Evolutionary conservation across 2,888 invertebrate genomes (phyloP).

Genomic region (Apamea crenata): DNA sequence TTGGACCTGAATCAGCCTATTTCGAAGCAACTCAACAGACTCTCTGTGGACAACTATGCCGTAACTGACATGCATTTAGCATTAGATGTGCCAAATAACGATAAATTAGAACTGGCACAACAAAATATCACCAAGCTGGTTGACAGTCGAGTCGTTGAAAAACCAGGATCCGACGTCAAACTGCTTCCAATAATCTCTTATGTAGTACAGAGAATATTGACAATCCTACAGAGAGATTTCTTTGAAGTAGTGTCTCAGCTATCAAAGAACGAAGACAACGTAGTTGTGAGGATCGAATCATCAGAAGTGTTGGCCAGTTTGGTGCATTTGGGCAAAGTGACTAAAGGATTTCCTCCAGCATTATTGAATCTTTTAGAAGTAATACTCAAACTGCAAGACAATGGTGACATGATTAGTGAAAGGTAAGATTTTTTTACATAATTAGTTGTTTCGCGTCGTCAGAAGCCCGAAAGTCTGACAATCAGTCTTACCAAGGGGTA

Average conservation of each 20-base stretch:
- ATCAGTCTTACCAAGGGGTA: not conserved
- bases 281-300: conserved; percentile 41
- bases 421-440: conserved; percentile 75
- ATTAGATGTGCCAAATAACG: conserved; percentile 77
- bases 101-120: conserved; percentile 69
- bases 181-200: conserved; percentile 91
- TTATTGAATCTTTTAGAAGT: conserved; percentile 78
- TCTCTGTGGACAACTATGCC: conserved; percentile 67
- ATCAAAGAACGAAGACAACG: conserved; percentile 50
- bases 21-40: conserved; percentile 75
- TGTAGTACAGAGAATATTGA: conserved; percentile 83
- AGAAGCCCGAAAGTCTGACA: not conserved
- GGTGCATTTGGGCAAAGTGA: conserved; percentile 69
- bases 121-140: conserved; percentile 70
- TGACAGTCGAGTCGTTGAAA: conserved; percentile 57
- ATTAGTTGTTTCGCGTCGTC: not conserved
- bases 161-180: conserved; percentile 73
- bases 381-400: conserved; percentile 70
- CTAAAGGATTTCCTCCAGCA: conserved; percentile 78
- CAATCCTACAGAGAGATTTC: conserved; percentile 74
- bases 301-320: conserved; percentile 69
- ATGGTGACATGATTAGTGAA: conserved; percentile 59
- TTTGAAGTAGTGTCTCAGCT: conserved; percentile 67
- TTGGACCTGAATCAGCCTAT: conserved; percentile 80
- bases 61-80: conserved; percentile 74